Percentiles rank a stretch among this genome's conserved stretches.
These are phyloP conservation scores for Zosterops borbonicus DNA, from an alignment of 2,113 vertebrate species.

Conservation along the genomic window DNA sequence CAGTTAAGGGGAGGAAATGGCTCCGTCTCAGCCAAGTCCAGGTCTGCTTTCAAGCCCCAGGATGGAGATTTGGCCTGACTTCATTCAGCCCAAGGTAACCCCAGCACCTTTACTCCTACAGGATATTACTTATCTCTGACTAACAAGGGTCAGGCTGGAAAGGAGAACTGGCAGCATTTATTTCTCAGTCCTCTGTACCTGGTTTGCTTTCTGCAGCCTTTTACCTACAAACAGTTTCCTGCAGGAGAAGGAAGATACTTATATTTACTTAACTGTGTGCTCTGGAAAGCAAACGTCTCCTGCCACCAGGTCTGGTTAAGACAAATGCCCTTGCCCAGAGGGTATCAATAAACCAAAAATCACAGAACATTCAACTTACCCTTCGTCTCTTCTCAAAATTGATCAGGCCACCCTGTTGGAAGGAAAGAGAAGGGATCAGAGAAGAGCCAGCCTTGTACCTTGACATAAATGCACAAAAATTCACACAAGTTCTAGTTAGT, in stretches of 20 bases:
- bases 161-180: not conserved
- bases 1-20: not conserved
- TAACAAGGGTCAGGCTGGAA: not conserved
- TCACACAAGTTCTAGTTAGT: not conserved
- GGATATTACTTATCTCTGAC: not conserved
- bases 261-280: not conserved
- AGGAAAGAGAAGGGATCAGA: constrained; percentile 26
- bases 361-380: constrained; percentile 73
- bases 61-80: not conserved
- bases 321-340: not conserved
- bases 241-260: not conserved
- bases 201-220: not conserved
- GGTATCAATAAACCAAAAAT: not conserved
- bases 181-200: not conserved
- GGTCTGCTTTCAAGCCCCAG: not conserved
- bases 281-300: not conserved
- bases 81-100: not conserved
- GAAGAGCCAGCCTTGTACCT: not conserved
- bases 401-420: constrained; percentile 86
- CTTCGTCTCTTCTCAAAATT: constrained; percentile 95
- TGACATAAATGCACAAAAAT: not conserved
- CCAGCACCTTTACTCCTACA: not conserved
- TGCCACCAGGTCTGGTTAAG: not conserved
- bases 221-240: not conserved
- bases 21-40: not conserved